Percentiles rank a stretch among this genome's conserved stretches.
Conservation (phyloP, 2,797 vertebrate species). For the Limnodromus scolopaceus region DNA sequence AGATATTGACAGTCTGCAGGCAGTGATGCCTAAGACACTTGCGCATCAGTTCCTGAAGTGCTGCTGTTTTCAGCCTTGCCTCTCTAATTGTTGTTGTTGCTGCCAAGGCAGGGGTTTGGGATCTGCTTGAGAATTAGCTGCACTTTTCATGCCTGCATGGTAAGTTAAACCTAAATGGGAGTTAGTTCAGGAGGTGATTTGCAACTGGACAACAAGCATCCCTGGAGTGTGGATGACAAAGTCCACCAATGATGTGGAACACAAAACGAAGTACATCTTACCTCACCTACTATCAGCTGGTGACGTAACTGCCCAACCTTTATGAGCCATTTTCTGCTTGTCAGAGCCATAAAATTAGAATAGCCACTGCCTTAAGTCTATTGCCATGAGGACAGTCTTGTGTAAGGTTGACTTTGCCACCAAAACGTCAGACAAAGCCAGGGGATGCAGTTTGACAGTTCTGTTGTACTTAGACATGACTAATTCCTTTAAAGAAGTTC, state of each 20-base stretch:
- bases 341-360: constrained; percentile 1
- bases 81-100: background rate
- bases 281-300: background rate
- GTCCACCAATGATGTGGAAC: background rate
- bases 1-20: background rate
- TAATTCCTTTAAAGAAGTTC: constrained; percentile 57
- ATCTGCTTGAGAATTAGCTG: background rate
- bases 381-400: background rate
- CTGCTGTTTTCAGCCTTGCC: background rate
- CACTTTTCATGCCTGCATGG: background rate
- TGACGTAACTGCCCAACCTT: background rate
- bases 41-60: fast-evolving
- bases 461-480: constrained; percentile 36
- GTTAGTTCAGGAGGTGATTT: background rate
- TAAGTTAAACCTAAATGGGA: background rate
- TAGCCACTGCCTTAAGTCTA: background rate
- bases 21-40: background rate
- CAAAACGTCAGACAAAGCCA: background rate
- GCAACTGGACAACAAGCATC: background rate
- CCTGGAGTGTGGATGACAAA: background rate
- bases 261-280: background rate
- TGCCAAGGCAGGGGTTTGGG: background rate
- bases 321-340: background rate
- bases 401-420: background rate
- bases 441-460: constrained; percentile 2